Evolutionary conservation across 2,113 vertebrate genomes (phyloP).

Genomic region (Ochotona princeps): DNA sequence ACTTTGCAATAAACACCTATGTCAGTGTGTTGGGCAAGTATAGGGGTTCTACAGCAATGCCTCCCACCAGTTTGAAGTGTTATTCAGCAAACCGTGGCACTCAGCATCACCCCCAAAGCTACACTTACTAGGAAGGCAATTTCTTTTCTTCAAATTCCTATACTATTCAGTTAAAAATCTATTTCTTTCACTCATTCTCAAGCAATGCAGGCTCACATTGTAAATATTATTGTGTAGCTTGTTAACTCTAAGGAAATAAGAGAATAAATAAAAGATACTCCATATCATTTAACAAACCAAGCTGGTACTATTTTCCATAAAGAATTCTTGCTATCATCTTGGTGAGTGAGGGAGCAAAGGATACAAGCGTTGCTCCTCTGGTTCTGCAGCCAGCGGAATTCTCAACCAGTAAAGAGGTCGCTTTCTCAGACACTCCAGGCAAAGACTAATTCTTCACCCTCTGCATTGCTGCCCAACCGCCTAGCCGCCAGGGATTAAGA

Average conservation of each 20-base stretch:
- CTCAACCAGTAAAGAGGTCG: no score
- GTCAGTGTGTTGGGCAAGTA: no score
- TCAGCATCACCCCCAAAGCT: neutral
- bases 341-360: no score
- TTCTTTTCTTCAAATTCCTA: neutral
- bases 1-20: no score
- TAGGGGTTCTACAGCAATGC: no score
- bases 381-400: no score
- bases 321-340: neutral
- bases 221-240: neutral
- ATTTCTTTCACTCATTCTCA: conserved; percentile 22
- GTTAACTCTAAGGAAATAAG: conserved; percentile 30
- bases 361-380: no score
- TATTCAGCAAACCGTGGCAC: neutral
- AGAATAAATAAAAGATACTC: neutral
- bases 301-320: neutral
- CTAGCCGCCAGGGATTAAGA: no score
- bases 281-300: neutral
- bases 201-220: neutral
- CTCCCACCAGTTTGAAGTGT: no score
- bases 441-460: no score
- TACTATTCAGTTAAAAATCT: neutral
- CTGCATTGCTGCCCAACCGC: no score
- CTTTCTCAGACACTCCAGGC: no score
- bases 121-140: neutral